Evolutionary conservation across 2,797 vertebrate genomes (phyloP).

Genomic region (Bucorvus abyssinicus): DNA sequence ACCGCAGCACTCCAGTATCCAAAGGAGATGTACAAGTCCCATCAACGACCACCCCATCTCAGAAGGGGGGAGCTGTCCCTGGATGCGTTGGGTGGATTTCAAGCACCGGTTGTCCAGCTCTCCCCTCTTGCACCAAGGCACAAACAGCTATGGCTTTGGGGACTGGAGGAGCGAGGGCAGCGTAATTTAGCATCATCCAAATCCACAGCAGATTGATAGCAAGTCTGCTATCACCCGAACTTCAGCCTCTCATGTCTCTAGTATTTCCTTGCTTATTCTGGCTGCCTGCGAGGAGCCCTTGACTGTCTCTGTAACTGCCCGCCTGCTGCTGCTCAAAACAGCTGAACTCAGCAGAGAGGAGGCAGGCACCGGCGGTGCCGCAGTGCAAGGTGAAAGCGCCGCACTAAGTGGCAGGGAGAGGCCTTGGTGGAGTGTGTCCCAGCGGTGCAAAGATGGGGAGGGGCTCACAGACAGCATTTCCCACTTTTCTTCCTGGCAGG

Average conservation of each 20-base stretch:
- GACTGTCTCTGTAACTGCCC: not conserved
- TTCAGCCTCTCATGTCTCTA: not conserved
- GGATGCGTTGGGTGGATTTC: not conserved
- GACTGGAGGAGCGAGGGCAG: not conserved
- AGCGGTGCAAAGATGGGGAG: not conserved
- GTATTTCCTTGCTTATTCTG: not conserved
- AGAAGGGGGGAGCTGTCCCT: not conserved
- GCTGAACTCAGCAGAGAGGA: conserved; percentile 10
- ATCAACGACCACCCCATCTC: rapidly evolving
- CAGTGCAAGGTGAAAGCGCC: not conserved
- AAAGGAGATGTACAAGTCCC: not conserved
- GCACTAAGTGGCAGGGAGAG: not conserved
- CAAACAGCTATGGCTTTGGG: not conserved
- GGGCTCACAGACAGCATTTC: not conserved
- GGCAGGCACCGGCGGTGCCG: not conserved
- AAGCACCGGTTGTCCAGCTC: not conserved
- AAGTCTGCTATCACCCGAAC: not conserved
- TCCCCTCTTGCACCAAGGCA: not conserved
- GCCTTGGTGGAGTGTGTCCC: not conserved
- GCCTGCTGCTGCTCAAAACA: not conserved
- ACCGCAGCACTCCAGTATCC: not conserved
- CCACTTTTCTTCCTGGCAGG: not conserved
- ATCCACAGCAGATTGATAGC: not conserved
- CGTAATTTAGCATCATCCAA: not conserved
- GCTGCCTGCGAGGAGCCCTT: not conserved